phyloP scores from a whole-genome alignment of 2,113 vertebrate species.

The Cervus canadensis region DNA sequence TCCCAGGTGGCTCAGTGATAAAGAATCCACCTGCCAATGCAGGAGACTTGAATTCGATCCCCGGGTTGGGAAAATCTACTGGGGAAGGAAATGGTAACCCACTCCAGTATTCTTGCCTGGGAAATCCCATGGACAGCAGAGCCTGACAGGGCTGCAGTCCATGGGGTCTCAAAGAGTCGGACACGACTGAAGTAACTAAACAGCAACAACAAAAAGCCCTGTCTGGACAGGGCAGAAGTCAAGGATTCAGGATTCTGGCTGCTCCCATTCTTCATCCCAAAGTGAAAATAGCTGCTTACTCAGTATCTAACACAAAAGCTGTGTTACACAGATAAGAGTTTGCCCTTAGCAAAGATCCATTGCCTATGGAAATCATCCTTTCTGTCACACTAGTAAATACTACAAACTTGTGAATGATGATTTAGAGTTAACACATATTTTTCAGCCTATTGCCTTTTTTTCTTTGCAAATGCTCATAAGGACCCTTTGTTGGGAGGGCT shows the following conservation, averaged over 20 bases:
- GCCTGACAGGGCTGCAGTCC: neutral
- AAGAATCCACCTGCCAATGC: neutral
- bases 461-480: neutral
- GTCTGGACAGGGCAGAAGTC: neutral
- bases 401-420: neutral
- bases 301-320: neutral
- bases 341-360: neutral
- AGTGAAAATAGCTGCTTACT: neutral
- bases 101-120: neutral
- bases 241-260: neutral
- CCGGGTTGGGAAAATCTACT: neutral
- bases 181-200: neutral
- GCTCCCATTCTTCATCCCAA: neutral
- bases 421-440: neutral
- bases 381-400: neutral
- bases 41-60: neutral
- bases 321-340: no score
- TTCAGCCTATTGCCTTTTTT: neutral
- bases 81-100: neutral
- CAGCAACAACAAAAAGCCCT: neutral
- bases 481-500: neutral
- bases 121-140: neutral
- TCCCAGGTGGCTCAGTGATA: neutral
- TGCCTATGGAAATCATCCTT: neutral
- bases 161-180: neutral